Base-by-base conservation (phyloP, 2,113 vertebrate genomes). In the Nibea coibor region DNA sequence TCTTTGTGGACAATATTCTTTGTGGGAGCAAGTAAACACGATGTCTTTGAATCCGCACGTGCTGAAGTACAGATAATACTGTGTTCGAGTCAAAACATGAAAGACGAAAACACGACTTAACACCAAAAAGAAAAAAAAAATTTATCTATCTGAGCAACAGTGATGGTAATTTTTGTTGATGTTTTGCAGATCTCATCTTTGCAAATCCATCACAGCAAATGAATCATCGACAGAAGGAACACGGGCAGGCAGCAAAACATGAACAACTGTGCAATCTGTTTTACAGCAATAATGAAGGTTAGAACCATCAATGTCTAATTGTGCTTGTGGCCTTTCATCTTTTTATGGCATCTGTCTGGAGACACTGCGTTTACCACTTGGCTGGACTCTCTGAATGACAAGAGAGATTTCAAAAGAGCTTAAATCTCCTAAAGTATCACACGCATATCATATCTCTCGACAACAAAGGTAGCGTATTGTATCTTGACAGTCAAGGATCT, bases 401-500 rank as follows among this genome's bases (percentile, higher is more conserved):
- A 74, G 50, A 79, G 50, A 62, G 0, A 74, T 80, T 80, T 83
- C 75, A 85, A 83, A 83, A 71, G 59, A 63, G 58, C 45, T 39
- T 59, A 71, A 85, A 59, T 53, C 80, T 78, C n/a, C 3, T 14
- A 39, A 77, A 80, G 50, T 24, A 82, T 73, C 80, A 58, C 22
- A 80, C 26, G 75, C 42, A 79, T n/a, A 85, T 72, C 47, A 80
- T 81, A 65, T 91, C 85, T 82, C 83, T 80, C 20, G 5, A 56
- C 47, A 87, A 85, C 80, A 89, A 89, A 88, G 75, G 59, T 17
- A 72, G 62, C n/a, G 56, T 72, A 67, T 58, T 56, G 45, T 31
- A 57, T 85, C 73, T 58, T 66, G 51, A 85, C 84, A 75, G 75
- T 75, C 73, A 75, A 80, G 74, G 74, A 87, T 89, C 85, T 88